Percentiles rank a stretch among this genome's conserved stretches.
Conservation (phyloP, 2,797 vertebrate genomes). For the Acipenser ruthenus region DNA sequence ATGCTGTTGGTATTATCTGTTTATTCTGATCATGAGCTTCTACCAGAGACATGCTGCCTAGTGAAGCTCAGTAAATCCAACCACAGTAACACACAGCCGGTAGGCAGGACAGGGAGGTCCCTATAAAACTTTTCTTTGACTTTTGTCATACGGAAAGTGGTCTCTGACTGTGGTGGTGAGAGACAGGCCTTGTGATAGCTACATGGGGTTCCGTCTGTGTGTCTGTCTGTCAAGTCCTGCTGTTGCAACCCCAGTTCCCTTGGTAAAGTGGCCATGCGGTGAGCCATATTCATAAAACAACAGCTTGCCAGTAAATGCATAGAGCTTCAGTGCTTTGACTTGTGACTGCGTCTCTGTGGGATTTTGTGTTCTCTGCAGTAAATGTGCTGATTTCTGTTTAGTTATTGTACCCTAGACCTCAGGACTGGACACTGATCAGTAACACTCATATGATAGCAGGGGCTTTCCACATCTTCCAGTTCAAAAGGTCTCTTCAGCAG, state of each 20-base stretch:
- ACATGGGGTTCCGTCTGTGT: not conserved
- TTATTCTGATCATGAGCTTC: no score
- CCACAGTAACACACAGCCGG: no score
- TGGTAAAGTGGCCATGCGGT: conserved; percentile 11
- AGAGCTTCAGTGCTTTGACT: not conserved
- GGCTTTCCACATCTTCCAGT: not conserved
- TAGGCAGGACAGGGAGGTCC: no score
- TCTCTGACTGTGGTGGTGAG: no score
- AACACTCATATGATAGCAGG: conserved; percentile 4
- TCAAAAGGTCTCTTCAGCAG: conserved; percentile 12
- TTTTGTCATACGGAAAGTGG: no score
- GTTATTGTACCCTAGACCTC: conserved; percentile 12
- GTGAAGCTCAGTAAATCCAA: no score
- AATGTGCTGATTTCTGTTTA: not conserved
- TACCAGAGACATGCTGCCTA: no score
- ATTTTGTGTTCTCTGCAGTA: not conserved
- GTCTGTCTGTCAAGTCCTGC: conserved; percentile 25
- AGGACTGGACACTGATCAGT: conserved; percentile 21
- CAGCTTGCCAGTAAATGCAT: not conserved
- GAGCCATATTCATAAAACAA: not conserved
- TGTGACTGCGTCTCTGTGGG: not conserved
- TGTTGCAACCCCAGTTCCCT: not conserved
- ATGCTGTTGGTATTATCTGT: no score
- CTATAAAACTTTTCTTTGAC: no score
- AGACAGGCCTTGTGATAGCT: no score